Evolutionary conservation across 2,888 invertebrate species (phyloP).

Genomic region (Coronaproctus castanopsis): DNA sequence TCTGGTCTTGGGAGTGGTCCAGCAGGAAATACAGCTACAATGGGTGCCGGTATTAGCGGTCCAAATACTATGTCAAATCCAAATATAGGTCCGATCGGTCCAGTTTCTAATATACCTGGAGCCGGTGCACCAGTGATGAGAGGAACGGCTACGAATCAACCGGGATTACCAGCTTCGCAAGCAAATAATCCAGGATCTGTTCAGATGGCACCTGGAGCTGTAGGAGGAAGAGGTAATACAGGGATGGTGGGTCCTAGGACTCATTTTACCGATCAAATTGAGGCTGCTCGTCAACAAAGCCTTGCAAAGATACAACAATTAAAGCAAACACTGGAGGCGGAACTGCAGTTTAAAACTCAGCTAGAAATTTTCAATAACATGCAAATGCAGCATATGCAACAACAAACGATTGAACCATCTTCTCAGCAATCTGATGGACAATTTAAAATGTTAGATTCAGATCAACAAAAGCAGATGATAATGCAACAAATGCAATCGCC

Average conservation of each 20-base stretch:
- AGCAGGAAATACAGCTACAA: neutral
- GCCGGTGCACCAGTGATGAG: slow-evolving; percentile 6
- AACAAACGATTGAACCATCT: slow-evolving; percentile 9
- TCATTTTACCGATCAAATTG: slow-evolving; percentile 33
- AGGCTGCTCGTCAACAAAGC: slow-evolving; percentile 50
- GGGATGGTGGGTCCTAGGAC: slow-evolving; percentile 12
- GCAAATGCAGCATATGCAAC: slow-evolving; percentile 15
- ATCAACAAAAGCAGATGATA: slow-evolving; percentile 33
- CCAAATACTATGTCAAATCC: neutral
- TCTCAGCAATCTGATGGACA: slow-evolving; percentile 25
- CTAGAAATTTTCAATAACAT: slow-evolving; percentile 30
- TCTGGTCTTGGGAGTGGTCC: too few relatives aligned
- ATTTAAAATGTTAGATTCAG: slow-evolving; percentile 25
- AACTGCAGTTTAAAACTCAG: slow-evolving; percentile 56
- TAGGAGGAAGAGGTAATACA: neutral
- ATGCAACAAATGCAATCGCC: slow-evolving; percentile 27
- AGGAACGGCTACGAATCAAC: neutral
- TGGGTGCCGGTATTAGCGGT: neutral
- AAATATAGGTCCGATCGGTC: neutral
- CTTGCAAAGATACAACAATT: slow-evolving; percentile 53
- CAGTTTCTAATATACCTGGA: too few relatives aligned
- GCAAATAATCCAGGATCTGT: neutral
- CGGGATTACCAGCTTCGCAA: slow-evolving; percentile 3
- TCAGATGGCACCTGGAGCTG: slow-evolving; percentile 1
- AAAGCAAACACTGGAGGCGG: slow-evolving; percentile 55